Evolutionary conservation across 2,113 vertebrate genomes (phyloP).

Genomic region (Myrmecobius fasciatus): DNA sequence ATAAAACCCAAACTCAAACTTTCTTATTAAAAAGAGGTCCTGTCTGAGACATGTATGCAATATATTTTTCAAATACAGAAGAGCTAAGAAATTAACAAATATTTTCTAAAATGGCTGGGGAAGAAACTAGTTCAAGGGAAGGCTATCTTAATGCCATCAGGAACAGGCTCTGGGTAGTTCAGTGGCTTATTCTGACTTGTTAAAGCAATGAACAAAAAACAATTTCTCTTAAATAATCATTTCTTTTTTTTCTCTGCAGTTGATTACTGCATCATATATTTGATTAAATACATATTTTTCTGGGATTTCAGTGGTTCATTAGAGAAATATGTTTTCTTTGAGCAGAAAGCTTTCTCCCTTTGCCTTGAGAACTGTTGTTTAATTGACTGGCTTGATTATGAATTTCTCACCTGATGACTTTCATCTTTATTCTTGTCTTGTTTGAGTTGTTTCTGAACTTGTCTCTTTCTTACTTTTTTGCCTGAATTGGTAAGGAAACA

Average conservation of each 20-base stretch:
- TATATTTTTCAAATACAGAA: background rate
- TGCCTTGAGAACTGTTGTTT: too few species aligned
- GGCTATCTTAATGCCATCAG: background rate
- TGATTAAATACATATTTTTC: slow-evolving; percentile 2
- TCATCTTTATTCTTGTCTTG: too few species aligned
- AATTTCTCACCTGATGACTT: too few species aligned
- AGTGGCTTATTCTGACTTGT: background rate
- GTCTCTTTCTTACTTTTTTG: too few species aligned
- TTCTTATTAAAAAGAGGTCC: background rate
- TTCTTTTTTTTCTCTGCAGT: background rate
- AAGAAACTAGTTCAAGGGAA: background rate
- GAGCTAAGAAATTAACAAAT: background rate
- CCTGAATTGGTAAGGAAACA: too few species aligned
- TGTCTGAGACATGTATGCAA: background rate
- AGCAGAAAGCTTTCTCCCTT: too few species aligned
- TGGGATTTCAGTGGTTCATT: background rate
- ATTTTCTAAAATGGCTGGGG: background rate
- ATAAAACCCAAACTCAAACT: background rate
- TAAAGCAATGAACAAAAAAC: background rate
- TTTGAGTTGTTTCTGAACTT: too few species aligned
- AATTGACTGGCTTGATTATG: too few species aligned
- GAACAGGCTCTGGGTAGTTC: background rate
- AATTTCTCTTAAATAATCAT: background rate
- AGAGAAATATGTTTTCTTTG: background rate
- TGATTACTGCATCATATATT: background rate